Evolutionary conservation across 2,113 vertebrate species (phyloP).

Genomic region (Callionymus lyra): DNA sequence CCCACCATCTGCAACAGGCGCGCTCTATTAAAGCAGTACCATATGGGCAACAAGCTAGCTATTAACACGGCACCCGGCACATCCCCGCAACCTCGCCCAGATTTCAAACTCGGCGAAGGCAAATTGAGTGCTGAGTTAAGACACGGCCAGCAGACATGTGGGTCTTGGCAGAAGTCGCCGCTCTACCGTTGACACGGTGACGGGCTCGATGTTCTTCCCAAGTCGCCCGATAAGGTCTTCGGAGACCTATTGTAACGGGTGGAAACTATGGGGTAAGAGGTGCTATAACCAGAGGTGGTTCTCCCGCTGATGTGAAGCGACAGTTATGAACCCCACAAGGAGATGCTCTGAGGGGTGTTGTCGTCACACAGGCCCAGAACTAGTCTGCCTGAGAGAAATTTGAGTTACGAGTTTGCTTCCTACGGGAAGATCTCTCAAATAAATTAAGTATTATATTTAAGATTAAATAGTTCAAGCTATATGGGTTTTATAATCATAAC

Average conservation of each 20-base stretch:
- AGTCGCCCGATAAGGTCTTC: slow-evolving; percentile 17
- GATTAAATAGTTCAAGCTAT: too few relatives aligned
- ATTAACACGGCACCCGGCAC: slow-evolving; percentile 87
- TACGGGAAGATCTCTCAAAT: too few relatives aligned
- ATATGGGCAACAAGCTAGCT: slow-evolving; percentile 92
- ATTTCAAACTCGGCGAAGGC: slow-evolving; percentile 83
- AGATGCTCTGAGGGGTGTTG: slow-evolving; percentile 16
- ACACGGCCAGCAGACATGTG: slow-evolving; percentile 75
- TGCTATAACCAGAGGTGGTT: too few relatives aligned
- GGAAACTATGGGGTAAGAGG: too few relatives aligned
- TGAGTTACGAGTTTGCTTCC: too few relatives aligned
- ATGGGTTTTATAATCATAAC: too few relatives aligned
- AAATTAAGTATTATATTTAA: too few relatives aligned
- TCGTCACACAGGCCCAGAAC: slow-evolving; percentile 14
- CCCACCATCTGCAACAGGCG: slow-evolving; percentile 92
- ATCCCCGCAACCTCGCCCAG: slow-evolving; percentile 79
- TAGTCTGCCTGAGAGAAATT: slow-evolving; percentile 7
- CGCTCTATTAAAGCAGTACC: slow-evolving; percentile 91
- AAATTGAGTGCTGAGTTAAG: slow-evolving; percentile 84
- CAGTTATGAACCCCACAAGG: slow-evolving; percentile 54
- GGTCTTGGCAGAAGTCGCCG: slow-evolving; percentile 70
- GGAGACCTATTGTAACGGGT: slow-evolving; percentile 13
- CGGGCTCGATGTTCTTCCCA: background rate
- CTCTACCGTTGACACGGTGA: slow-evolving; percentile 51
- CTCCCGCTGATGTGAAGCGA: slow-evolving; percentile 51